Base-by-base conservation (phyloP, 1,140 invertebrate species). In the Teleopsis dalmanni region DNA sequence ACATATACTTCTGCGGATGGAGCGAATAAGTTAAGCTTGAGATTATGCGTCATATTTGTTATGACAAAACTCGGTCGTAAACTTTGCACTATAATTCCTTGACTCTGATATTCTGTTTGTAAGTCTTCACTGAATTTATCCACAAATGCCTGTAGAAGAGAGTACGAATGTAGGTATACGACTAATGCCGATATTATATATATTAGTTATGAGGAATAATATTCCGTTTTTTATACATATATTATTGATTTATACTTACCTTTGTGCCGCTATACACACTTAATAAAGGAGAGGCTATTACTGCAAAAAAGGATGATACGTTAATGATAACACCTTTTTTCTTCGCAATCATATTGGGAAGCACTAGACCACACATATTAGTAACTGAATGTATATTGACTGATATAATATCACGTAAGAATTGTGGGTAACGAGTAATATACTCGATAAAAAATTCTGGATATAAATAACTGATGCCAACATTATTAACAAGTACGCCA, bases 401-500 rank as follows among this genome's bases (percentile, higher is more conserved):
- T 52, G 81, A 78, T 19, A 91, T 77, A 46, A 91, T 78, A 40
- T 81, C 73, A n/a, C 67, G 57, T 27, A 76, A 66, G 5, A 77
- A 57, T 38, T 73, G 68, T 0, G 80, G 74, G 53, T 67, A 54
- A 57, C 75, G 72, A 43, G 87, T 78, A 7, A 78, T 75, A 1
- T 87, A 64, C 13, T 85, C 78, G 1, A 86, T 72, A 65, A 92
- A 91, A 58, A 87, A 85, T 61, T 91, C 87, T 0, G 95, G 94
- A 70, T 90, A 81, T 0, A 82, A 75, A 70, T 96, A 96, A 43
- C 88, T 91, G 51, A 91, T 82, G 4, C 95, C 95, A 1, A 96
- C 94, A 75, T 98, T 98, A 71, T 99, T 99, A 5, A 98, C 81
- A 9, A 98, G 75, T 14, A 94, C 83, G 1, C 91, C 93, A 50